Evolutionary conservation across 2,797 vertebrate genomes (phyloP).

Genomic region (Phalloptychus januarius): DNA sequence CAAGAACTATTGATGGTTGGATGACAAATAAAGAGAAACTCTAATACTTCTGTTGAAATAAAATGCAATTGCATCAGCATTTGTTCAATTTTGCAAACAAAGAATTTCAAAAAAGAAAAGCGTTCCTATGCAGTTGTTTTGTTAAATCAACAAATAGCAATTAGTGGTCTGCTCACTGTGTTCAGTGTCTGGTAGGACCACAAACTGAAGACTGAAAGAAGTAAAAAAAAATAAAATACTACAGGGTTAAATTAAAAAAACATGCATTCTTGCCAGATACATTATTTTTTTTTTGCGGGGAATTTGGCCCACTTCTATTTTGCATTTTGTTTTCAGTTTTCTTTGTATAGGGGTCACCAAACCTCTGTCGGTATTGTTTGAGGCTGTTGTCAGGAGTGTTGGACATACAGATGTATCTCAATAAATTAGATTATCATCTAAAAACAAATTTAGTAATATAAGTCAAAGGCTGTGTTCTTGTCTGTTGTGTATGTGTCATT

Average conservation of each 20-base stretch:
- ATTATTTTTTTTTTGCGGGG: too few species aligned
- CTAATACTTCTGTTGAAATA: neutral
- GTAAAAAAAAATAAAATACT: neutral
- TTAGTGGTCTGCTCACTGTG: neutral
- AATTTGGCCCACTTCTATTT: too few species aligned
- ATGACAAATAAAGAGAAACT: neutral
- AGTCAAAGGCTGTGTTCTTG: neutral
- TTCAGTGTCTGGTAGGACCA: neutral
- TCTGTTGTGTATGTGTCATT: neutral
- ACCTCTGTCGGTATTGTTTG: neutral
- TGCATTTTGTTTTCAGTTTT: neutral
- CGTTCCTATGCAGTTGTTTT: neutral
- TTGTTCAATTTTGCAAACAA: neutral
- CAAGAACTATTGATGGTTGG: constrained; percentile 7
- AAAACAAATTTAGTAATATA: neutral
- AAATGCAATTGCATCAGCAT: neutral
- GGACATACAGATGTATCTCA: neutral
- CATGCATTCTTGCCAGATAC: neutral
- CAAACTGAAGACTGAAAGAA: neutral
- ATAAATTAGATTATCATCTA: neutral
- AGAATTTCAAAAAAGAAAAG: neutral
- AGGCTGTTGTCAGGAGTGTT: neutral
- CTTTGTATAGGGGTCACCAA: neutral
- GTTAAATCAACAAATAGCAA: neutral
- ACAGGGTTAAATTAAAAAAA: neutral